phyloP scores from a whole-genome alignment of 2,113 vertebrate species.

The Festucalex cinctus region DNA sequence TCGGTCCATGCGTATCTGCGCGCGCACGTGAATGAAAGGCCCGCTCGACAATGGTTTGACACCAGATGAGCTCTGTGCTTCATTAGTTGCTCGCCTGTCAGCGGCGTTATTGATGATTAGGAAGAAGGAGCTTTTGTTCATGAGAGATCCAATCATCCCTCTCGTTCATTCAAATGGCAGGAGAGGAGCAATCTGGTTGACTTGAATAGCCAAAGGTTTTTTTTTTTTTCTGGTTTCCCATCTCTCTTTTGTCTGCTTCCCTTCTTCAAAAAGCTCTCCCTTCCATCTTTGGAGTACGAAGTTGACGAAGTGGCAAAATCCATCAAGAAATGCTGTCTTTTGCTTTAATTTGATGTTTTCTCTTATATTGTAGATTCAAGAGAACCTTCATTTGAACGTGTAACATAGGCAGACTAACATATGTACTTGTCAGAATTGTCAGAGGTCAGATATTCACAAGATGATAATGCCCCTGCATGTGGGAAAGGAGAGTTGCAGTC shows the following conservation, averaged over 20 bases:
- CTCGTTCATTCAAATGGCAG: constrained; percentile 22
- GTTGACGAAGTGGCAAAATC: too few species aligned
- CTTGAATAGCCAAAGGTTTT: constrained; percentile 8
- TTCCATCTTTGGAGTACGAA: too few species aligned
- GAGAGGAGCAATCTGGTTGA: constrained; percentile 31
- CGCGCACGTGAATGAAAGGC: constrained; percentile 24
- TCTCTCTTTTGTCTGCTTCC: constrained; percentile 1
- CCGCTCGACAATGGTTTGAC: constrained; percentile 38
- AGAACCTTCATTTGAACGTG: too few species aligned
- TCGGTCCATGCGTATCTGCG: neutral
- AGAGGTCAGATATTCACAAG: too few species aligned
- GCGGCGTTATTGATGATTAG: constrained; percentile 52
- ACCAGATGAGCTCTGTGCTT: constrained; percentile 47
- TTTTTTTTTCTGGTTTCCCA: constrained; percentile 13
- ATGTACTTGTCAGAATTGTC: too few species aligned
- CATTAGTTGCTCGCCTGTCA: constrained; percentile 54
- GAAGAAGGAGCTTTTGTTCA: constrained; percentile 49
- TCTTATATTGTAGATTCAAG: too few species aligned
- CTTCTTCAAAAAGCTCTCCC: neutral
- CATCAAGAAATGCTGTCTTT: too few species aligned
- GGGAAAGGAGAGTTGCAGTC: too few species aligned
- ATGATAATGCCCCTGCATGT: too few species aligned
- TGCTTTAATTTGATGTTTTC: too few species aligned
- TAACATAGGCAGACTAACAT: too few species aligned
- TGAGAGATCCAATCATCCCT: constrained; percentile 24